Evolutionary conservation across 2,797 vertebrate genomes (phyloP).

Genomic region (Sebastes vulpes): DNA sequence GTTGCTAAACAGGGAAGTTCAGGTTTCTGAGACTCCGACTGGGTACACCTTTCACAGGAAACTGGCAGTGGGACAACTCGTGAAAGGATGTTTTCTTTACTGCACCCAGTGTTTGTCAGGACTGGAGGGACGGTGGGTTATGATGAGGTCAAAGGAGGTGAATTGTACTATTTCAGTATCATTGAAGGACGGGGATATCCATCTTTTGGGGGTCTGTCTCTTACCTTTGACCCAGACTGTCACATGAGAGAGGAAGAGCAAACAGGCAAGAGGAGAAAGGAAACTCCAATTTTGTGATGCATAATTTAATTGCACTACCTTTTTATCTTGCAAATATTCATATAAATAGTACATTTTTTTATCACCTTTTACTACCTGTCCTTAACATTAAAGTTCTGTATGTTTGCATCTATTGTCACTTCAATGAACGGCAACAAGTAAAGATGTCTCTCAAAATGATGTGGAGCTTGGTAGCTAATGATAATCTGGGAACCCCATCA

Average conservation of each 20-base stretch:
- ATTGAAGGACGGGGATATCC: constrained; percentile 34
- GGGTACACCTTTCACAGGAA: constrained; percentile 75
- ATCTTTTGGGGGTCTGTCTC: constrained; percentile 54
- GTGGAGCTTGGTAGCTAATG: neutral
- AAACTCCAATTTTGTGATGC: constrained; percentile 39
- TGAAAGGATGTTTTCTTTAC: constrained; percentile 84
- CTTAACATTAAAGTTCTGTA: neutral
- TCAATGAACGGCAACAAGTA: neutral
- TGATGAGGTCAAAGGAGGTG: constrained; percentile 51
- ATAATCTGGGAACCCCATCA: constrained; percentile 63
- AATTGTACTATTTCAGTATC: constrained; percentile 72
- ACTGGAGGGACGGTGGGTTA: constrained; percentile 63
- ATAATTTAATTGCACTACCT: neutral
- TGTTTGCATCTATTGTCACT: neutral
- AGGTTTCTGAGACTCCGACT: constrained; percentile 54
- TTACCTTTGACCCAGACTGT: constrained; percentile 65
- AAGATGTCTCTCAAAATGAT: neutral
- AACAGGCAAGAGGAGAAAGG: constrained; percentile 18
- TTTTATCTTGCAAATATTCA: neutral
- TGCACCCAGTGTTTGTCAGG: constrained; percentile 75
- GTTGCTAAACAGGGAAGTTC: constrained; percentile 74
- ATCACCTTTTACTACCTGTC: neutral
- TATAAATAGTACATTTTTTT: neutral
- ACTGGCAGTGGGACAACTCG: constrained; percentile 67
- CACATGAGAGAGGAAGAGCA: constrained; percentile 46